Percentiles rank a stretch among this genome's conserved stretches.
Conservation (phyloP, 2,797 vertebrate genomes). For the Leptoclinus maculatus region DNA sequence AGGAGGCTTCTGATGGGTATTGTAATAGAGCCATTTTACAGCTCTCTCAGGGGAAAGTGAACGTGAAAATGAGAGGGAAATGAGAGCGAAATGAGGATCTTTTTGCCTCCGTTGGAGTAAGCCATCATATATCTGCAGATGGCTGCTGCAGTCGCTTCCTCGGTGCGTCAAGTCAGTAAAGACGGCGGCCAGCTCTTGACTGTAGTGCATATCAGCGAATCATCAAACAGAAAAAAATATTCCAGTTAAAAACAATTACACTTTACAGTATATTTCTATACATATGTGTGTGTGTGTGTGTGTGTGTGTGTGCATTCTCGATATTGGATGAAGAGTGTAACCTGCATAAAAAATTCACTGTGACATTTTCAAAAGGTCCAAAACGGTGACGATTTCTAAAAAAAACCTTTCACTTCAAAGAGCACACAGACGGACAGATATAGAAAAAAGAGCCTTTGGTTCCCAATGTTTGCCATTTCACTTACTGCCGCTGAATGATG, state of each 20-base stretch:
- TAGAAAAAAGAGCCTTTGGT: slow-evolving; percentile 36
- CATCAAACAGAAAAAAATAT: not conserved
- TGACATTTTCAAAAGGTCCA: slow-evolving; percentile 66
- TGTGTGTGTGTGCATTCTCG: slow-evolving; percentile 17
- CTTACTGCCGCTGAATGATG: slow-evolving; percentile 36
- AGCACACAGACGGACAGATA: slow-evolving; percentile 15
- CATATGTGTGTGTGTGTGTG: not conserved
- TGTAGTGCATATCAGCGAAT: slow-evolving; percentile 7
- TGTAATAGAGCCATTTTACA: slow-evolving; percentile 75
- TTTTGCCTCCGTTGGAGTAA: slow-evolving; percentile 61
- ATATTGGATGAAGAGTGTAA: slow-evolving; percentile 18
- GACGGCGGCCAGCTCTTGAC: slow-evolving; percentile 13
- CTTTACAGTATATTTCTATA: not conserved
- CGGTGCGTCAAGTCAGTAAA: slow-evolving; percentile 20
- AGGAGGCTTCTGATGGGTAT: slow-evolving; percentile 70
- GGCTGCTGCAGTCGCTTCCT: slow-evolving; percentile 13
- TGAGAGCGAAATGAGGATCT: slow-evolving; percentile 71
- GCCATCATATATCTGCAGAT: slow-evolving; percentile 53
- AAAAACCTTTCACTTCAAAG: slow-evolving; percentile 57
- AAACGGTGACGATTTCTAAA: slow-evolving; percentile 21
- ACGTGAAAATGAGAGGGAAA: slow-evolving; percentile 69
- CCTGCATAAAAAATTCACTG: slow-evolving; percentile 41
- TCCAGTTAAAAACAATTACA: slow-evolving; percentile 4
- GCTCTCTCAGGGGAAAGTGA: slow-evolving; percentile 68
- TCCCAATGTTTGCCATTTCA: slow-evolving; percentile 53